Evolutionary conservation across 2,797 vertebrate genomes (phyloP).

Genomic region (Acomys russatus): DNA sequence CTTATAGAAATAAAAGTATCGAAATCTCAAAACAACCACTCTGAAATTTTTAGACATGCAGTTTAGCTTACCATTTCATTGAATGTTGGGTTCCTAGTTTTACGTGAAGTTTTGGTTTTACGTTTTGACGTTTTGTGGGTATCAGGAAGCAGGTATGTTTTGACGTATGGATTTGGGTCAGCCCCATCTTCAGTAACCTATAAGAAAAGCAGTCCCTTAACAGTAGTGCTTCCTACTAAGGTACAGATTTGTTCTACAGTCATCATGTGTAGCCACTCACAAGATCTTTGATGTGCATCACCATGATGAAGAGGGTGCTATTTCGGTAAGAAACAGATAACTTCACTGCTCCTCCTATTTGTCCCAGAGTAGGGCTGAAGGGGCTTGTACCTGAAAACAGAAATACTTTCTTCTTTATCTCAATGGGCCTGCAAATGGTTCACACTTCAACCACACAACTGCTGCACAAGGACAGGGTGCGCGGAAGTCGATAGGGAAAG

Average conservation of each 20-base stretch:
- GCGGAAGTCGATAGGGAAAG: not conserved
- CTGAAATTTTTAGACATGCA: slow-evolving; percentile 47
- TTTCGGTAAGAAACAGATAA: slow-evolving; percentile 98
- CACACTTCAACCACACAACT: slow-evolving; percentile 33
- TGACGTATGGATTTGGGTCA: slow-evolving; percentile 99
- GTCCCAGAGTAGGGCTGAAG: slow-evolving; percentile 94
- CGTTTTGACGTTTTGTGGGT: slow-evolving; percentile 97
- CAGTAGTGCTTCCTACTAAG: slow-evolving; percentile 41
- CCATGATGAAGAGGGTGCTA: slow-evolving; percentile 98
- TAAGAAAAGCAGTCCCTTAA: slow-evolving; percentile 73
- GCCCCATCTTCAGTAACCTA: slow-evolving; percentile 97
- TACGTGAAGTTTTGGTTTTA: slow-evolving; percentile 98
- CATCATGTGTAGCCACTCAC: slow-evolving; percentile 88
- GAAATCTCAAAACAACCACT: slow-evolving; percentile 39
- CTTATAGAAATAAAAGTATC: slow-evolving; percentile 24
- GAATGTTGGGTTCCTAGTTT: slow-evolving; percentile 98
- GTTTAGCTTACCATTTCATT: slow-evolving; percentile 96
- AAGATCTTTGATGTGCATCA: slow-evolving; percentile 99
- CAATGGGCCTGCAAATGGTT: slow-evolving; percentile 22
- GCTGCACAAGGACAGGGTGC: not conserved
- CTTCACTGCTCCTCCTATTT: slow-evolving; percentile 98
- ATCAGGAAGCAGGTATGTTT: slow-evolving; percentile 98
- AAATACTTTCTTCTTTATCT: slow-evolving; percentile 66
- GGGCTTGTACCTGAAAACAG: slow-evolving; percentile 90
- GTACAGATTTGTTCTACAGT: not conserved